phyloP scores from a whole-genome alignment of 1,140 invertebrate species.

The Mycetomoellerius zeteki region DNA sequence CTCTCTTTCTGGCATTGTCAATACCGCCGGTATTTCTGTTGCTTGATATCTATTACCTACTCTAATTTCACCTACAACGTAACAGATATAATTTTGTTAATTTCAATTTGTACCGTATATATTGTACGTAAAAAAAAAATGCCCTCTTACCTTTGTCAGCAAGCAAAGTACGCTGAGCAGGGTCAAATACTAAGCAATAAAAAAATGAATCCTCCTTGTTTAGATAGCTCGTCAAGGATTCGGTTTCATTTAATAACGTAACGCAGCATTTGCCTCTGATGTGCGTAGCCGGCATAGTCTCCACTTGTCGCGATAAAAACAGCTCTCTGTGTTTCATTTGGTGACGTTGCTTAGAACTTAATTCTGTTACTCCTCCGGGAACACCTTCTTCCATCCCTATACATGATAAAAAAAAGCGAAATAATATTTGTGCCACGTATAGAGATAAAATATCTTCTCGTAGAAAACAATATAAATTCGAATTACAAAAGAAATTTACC shows the following conservation, averaged over 20 bases:
- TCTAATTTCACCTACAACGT: slow-evolving; percentile 88
- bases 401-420: slow-evolving; percentile 63
- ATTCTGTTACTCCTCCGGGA: slow-evolving; percentile 87
- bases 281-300: slow-evolving; percentile 98
- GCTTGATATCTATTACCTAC: slow-evolving; percentile 99
- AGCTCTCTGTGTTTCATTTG: slow-evolving; percentile 99
- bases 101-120: not conserved
- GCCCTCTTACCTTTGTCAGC: slow-evolving; percentile 97
- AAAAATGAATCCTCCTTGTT: slow-evolving; percentile 99
- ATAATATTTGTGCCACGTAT: slow-evolving; percentile 14
- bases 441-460: not conserved
- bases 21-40: slow-evolving; percentile 87
- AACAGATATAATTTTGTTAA: not conserved
- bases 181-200: slow-evolving; percentile 99
- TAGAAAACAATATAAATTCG: not conserved
- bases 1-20: slow-evolving; percentile 91
- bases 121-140: slow-evolving; percentile 5
- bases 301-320: slow-evolving; percentile 98
- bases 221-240: slow-evolving; percentile 97
- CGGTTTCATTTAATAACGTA: slow-evolving; percentile 99
- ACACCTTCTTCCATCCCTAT: slow-evolving; percentile 87
- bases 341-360: slow-evolving; percentile 94
- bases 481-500: slow-evolving; percentile 59
- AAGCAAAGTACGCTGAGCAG: slow-evolving; percentile 98
- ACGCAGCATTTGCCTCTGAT: slow-evolving; percentile 99